Evolutionary conservation across 2,113 vertebrate genomes (phyloP).

Genomic region (Lepidothrix coronata): DNA sequence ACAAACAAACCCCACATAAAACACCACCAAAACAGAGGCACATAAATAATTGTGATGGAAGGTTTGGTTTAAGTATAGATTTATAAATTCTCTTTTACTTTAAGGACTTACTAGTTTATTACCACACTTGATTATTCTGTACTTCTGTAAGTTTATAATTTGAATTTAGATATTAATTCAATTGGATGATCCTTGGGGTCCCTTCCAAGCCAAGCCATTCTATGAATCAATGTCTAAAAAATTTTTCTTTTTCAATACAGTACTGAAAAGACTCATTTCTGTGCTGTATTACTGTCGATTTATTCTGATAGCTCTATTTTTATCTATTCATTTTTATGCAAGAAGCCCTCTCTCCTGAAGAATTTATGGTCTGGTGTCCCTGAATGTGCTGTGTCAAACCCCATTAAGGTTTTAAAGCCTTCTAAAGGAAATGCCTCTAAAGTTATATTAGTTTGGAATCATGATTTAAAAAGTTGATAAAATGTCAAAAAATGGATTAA

Average conservation of each 20-base stretch:
- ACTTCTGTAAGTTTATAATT: background rate
- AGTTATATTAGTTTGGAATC: background rate
- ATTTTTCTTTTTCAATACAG: background rate
- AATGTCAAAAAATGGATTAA: background rate
- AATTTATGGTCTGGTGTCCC: background rate
- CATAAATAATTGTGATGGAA: background rate
- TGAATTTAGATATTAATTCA: background rate
- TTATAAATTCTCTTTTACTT: background rate
- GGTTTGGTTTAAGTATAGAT: background rate
- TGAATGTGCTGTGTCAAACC: slow-evolving; percentile 38
- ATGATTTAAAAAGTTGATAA: background rate
- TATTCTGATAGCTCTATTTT: background rate
- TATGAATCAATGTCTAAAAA: background rate
- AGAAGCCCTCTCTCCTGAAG: background rate
- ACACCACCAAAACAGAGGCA: background rate
- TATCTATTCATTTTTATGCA: background rate
- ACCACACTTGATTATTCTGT: background rate
- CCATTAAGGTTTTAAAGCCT: slow-evolving; percentile 32
- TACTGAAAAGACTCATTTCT: background rate
- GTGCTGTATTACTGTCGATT: background rate
- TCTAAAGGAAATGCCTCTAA: background rate
- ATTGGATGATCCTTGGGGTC: background rate
- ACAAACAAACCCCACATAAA: rapidly evolving
- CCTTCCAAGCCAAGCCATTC: background rate
- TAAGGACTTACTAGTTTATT: background rate